Evolutionary conservation across 2,113 vertebrate species (phyloP), one percentile per base, ranked within the genome.

Genomic region (Cebidichthys violaceus): DNA sequence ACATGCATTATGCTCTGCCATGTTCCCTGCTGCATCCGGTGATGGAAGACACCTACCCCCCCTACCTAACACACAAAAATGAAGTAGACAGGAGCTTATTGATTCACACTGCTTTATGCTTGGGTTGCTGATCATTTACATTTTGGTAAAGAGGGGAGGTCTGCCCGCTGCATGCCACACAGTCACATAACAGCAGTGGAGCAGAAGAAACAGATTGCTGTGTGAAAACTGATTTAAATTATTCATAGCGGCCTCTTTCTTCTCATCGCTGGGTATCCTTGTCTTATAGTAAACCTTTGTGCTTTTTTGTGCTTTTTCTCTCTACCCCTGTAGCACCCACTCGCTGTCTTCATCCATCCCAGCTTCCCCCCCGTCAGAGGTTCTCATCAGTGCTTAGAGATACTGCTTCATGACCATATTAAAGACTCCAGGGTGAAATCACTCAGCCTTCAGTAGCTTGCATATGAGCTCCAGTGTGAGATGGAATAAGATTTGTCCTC

Each of bases 151-250:
- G 39, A 47, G 17, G 31, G 15, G 39, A 10, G 9, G 65, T 47
- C 4, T 29, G 33, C 33, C 14, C 31, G 20, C 47, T 43, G 37
- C 17, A 17, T 45, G 52, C 45, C 45, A 67, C 75, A 43, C 55
- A 35, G 27, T 14, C 64, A 43, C 64, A 66, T 8, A n/a, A 27
- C 39, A 29, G 43, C 41, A 68, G 66, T 20, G 55, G 66, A 70
- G 62, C 31, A 6, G 64, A 60, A 4, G 47, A 66, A 79, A 79
- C 77, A 70, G 67, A 62, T 80, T 57, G 50, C 78, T 57, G 68
- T 69, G 69, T 72, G 79, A 67, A 81, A 74, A 74, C 52, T 50
- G 22, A 66, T 31, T 55, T 74, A 45, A 81, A 81, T 81, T 82
- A 82, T 82, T 82, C 79, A 82, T 62, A 31, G 65, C 17, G 62